phyloP scores from a whole-genome alignment of 2,797 vertebrate genomes.

The Alfaro cultratus region DNA sequence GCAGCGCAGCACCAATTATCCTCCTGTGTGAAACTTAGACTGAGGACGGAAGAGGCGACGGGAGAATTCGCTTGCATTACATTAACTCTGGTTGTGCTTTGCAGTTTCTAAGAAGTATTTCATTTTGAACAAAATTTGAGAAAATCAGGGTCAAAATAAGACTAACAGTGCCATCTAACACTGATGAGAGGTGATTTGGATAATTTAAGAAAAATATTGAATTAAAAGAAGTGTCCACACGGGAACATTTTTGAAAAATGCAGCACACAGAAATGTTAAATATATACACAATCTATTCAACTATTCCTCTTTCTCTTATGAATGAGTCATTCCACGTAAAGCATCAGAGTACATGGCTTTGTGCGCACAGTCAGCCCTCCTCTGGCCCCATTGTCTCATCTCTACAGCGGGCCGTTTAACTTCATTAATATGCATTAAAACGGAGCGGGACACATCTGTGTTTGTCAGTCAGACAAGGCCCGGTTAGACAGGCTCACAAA shows the following conservation, averaged over 20 bases:
- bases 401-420: constrained; percentile 67
- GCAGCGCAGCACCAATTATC: background rate
- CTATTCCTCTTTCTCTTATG: constrained; percentile 33
- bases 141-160: background rate
- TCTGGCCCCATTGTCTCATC: constrained; percentile 66
- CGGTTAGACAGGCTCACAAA: constrained; percentile 35
- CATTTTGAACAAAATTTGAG: background rate
- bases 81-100: no score
- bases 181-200: background rate
- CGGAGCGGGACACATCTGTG: constrained; percentile 38
- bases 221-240: background rate
- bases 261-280: background rate
- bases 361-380: constrained; percentile 53
- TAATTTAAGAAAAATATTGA: background rate
- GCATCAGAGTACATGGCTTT: constrained; percentile 63
- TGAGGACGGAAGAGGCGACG: background rate
- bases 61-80: background rate
- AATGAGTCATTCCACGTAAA: constrained; percentile 34
- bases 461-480: constrained; percentile 46
- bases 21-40: background rate
- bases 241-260: background rate
- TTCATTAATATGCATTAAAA: constrained; percentile 82
- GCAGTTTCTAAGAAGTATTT: no score
- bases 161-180: background rate
- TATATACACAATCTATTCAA: background rate